Conservation (phyloP, 2,113 vertebrate species). For the Kobus ellipsiprymnus region DNA sequence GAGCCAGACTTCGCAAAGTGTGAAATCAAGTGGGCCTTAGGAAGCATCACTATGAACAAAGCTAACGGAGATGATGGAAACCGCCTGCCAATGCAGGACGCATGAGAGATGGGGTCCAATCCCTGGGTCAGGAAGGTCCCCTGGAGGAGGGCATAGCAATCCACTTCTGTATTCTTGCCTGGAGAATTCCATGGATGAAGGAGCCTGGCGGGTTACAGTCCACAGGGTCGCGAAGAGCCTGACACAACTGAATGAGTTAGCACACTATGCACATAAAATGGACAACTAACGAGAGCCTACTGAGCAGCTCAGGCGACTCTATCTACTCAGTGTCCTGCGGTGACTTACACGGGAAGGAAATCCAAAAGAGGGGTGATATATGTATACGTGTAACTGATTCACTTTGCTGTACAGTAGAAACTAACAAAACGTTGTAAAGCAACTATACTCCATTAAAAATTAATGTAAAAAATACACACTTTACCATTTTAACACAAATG, state of each 20-base stretch:
- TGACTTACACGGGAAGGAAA: background rate
- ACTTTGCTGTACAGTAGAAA: background rate
- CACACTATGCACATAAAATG: background rate
- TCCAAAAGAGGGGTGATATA: background rate
- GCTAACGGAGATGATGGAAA: background rate
- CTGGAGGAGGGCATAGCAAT: background rate
- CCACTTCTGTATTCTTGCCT: background rate
- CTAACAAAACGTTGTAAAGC: background rate
- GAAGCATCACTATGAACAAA: background rate
- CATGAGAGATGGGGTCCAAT: background rate
- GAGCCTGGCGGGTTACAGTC: background rate
- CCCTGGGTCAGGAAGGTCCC: background rate
- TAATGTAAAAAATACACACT: background rate
- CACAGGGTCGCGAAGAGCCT: background rate
- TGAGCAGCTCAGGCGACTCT: background rate
- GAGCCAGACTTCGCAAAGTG: background rate
- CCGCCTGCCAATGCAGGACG: accelerated
- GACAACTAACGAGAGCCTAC: background rate
- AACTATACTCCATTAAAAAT: background rate
- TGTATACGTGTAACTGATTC: background rate
- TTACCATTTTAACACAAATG: background rate
- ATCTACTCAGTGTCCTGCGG: background rate
- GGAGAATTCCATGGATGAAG: background rate
- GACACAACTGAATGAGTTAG: background rate
- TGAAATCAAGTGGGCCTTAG: background rate